Percentiles rank a stretch among this genome's conserved stretches.
Conservation (phyloP, 2,888 invertebrate species). For the Zaprionus bogoriensis region DNA sequence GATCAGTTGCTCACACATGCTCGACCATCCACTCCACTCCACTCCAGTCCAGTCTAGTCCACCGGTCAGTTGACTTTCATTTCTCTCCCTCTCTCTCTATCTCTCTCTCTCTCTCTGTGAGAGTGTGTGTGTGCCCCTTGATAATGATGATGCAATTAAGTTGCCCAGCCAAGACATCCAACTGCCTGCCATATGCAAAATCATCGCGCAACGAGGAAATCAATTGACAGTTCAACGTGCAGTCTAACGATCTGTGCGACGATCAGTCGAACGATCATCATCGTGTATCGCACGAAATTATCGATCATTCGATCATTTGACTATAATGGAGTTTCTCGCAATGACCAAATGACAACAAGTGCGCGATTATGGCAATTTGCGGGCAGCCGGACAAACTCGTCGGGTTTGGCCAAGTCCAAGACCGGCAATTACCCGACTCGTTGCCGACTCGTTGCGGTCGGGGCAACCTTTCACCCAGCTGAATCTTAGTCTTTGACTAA, state of each 20-base stretch:
- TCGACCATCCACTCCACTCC: too few relatives aligned
- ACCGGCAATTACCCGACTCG: slow-evolving; percentile 29
- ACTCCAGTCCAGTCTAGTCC: too few relatives aligned
- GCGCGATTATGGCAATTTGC: slow-evolving; percentile 68
- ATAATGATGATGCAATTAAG: slow-evolving; percentile 60
- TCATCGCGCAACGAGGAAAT: slow-evolving; percentile 56
- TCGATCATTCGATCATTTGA: slow-evolving; percentile 24
- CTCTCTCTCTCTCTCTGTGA: background rate
- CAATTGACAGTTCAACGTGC: slow-evolving; percentile 40
- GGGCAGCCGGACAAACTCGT: slow-evolving; percentile 19
- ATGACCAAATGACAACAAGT: slow-evolving; percentile 65
- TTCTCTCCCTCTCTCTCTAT: slow-evolving; percentile 29
- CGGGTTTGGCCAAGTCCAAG: slow-evolving; percentile 46
- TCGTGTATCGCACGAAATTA: slow-evolving; percentile 21
- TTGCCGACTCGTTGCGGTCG: background rate
- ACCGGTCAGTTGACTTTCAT: slow-evolving; percentile 69
- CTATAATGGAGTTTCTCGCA: slow-evolving; percentile 60
- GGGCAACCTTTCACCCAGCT: slow-evolving; percentile 55
- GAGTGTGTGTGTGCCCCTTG: slow-evolving; percentile 21
- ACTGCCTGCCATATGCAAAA: slow-evolving; percentile 51
- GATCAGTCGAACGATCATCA: slow-evolving; percentile 27
- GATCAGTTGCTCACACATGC: slow-evolving; percentile 36
- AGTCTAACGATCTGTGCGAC: slow-evolving; percentile 18
- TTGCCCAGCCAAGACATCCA: slow-evolving; percentile 33
- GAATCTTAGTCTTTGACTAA: background rate